Conservation (phyloP, 2,113 vertebrate species). For the Hystrix cristata region DNA sequence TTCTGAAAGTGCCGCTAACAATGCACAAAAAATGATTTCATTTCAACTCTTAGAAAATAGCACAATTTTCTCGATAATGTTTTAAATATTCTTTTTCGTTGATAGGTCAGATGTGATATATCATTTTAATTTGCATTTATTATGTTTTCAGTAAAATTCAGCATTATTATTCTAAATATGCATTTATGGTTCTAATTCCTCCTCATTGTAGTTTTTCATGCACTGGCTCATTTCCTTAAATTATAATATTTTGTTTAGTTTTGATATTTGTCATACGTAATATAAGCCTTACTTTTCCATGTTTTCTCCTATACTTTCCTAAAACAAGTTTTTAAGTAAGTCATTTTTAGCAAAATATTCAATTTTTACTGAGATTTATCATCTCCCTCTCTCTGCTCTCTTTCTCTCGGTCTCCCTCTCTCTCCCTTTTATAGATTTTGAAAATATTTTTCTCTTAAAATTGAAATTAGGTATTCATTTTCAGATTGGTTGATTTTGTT, state of each 20-base stretch:
- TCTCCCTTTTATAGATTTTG: not conserved
- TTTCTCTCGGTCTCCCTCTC: not conserved
- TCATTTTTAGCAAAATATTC: not conserved
- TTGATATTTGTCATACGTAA: not conserved
- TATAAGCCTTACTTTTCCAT: not conserved
- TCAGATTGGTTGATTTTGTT: not conserved
- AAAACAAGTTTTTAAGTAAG: not conserved
- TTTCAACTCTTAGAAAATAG: not conserved
- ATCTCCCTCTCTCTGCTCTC: not conserved
- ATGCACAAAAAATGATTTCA: not conserved
- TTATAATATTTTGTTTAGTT: slow-evolving; percentile 26
- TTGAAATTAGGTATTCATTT: not conserved
- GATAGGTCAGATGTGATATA: not conserved
- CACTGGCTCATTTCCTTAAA: not conserved
- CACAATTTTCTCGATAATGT: not conserved
- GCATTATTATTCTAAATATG: not conserved
- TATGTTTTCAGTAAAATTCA: slow-evolving; percentile 36
- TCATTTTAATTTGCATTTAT: slow-evolving; percentile 2
- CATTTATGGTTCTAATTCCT: slow-evolving; percentile 19
- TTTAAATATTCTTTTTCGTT: not conserved
- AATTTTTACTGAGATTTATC: not conserved
- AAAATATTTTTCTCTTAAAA: not conserved
- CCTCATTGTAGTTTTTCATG: not conserved
- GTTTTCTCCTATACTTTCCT: not conserved
- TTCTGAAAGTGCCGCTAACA: not conserved